phyloP scores from a whole-genome alignment of 2,113 vertebrate genomes.

The Cyanistes caeruleus region DNA sequence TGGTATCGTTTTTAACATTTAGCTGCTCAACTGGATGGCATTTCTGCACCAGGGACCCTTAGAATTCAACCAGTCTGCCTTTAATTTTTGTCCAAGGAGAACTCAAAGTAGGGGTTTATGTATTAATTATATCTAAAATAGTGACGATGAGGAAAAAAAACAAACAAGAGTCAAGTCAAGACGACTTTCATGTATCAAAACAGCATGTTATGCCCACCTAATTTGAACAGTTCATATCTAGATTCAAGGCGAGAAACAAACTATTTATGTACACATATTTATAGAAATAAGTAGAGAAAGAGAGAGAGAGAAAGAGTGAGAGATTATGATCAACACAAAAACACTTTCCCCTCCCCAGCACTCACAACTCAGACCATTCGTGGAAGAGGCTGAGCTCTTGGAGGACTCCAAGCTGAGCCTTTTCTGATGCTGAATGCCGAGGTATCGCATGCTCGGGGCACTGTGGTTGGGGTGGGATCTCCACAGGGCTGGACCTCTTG shows the following conservation, averaged over 20 bases:
- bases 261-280: conserved; percentile 71
- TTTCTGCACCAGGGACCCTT: conserved; percentile 83
- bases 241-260: conserved; percentile 71
- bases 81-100: conserved; percentile 79
- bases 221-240: conserved; percentile 71
- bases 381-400: conserved; percentile 53
- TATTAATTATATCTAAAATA: conserved; percentile 69
- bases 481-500: conserved; percentile 12
- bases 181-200: conserved; percentile 73
- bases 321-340: conserved; percentile 41
- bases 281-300: conserved; percentile 61
- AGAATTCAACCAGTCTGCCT: conserved; percentile 84
- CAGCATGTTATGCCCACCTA: conserved; percentile 83
- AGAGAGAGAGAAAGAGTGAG: conserved; percentile 41
- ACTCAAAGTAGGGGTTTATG: conserved; percentile 68
- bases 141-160: conserved; percentile 56
- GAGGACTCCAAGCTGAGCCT: conserved; percentile 41
- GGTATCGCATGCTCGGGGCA: conserved; percentile 28
- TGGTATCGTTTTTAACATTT: conserved; percentile 82
- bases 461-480: conserved; percentile 28
- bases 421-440: conserved; percentile 60
- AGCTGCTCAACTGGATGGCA: conserved; percentile 83
- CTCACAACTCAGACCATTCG: conserved; percentile 40
- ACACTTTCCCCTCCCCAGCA: conserved; percentile 55
- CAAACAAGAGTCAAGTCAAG: conserved; percentile 65